Conservation (phyloP, 2,888 invertebrate genomes). For the Dorcus hopei region DNA sequence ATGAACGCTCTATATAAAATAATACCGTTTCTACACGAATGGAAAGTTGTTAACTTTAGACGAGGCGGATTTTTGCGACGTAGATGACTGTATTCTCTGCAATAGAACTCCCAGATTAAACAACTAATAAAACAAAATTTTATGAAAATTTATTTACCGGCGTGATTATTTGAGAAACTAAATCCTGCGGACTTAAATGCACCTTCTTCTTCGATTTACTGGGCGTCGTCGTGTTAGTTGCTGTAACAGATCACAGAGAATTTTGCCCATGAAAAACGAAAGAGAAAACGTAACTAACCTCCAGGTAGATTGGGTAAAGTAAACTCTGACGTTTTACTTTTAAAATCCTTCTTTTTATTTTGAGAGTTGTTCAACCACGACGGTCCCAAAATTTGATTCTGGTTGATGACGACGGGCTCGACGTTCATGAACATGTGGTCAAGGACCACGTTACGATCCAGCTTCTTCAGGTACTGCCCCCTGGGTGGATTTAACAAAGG, state of each 20-base stretch:
- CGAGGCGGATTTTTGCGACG: constrained; percentile 40
- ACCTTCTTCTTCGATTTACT: constrained; percentile 41
- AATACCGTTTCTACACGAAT: too few relatives aligned
- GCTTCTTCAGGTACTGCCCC: constrained; percentile 38
- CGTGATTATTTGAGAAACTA: constrained; percentile 28
- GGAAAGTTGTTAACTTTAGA: constrained; percentile 13
- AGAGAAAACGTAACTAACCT: constrained; percentile 45
- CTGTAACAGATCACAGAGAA: constrained; percentile 32
- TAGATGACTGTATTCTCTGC: constrained; percentile 43
- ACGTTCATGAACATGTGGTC: constrained; percentile 31
- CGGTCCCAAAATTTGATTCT: constrained; percentile 18
- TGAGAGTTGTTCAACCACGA: constrained; percentile 32
- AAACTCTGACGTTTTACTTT: constrained; percentile 50
- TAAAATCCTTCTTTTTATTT: constrained; percentile 33
- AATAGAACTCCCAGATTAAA: constrained; percentile 17
- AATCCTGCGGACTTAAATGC: constrained; percentile 31
- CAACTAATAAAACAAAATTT: too few relatives aligned
- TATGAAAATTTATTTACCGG: constrained; percentile 35
- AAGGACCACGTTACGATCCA: constrained; percentile 34
- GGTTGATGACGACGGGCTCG: constrained; percentile 31
- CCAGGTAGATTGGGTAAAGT: constrained; percentile 62
- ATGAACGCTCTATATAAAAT: too few relatives aligned
- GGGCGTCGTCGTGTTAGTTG: constrained; percentile 33
- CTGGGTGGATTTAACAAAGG: constrained; percentile 36
- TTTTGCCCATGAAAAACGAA: too few relatives aligned